A percentile compares a stretch with the other conserved stretches of the same genome.
Conservation (phyloP, 2,113 vertebrate genomes). For the Mus pahari region DNA sequence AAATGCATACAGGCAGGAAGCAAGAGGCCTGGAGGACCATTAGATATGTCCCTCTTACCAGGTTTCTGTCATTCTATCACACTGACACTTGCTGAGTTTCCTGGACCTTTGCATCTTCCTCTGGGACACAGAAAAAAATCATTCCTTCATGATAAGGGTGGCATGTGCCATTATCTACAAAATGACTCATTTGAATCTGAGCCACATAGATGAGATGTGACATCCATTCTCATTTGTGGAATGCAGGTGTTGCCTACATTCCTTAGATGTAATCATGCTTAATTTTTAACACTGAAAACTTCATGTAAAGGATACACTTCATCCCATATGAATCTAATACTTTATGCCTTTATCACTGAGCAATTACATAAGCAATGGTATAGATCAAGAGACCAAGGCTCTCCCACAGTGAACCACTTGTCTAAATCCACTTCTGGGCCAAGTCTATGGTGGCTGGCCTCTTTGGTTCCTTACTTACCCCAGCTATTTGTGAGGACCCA, state of each 20-base stretch:
- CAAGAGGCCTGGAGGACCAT: background rate
- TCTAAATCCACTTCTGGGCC: background rate
- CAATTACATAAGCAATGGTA: background rate
- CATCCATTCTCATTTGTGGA: background rate
- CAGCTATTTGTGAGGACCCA: background rate
- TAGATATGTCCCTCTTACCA: background rate
- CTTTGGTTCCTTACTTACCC: background rate
- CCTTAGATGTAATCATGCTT: background rate
- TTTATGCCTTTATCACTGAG: too few relatives aligned
- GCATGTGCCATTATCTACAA: background rate
- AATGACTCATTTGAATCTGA: background rate
- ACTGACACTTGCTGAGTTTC: background rate
- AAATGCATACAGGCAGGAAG: background rate
- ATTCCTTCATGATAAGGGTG: background rate
- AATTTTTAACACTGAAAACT: background rate
- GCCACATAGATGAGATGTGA: background rate
- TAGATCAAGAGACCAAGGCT: background rate
- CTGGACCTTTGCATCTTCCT: background rate
- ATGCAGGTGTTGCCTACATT: background rate
- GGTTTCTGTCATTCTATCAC: background rate
- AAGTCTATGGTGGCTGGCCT: background rate
- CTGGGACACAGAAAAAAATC: background rate
- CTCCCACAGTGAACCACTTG: background rate
- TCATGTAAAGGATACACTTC: background rate
- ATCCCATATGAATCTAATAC: rapidly evolving